These are phyloP conservation scores for Sminthurides aquaticus DNA, from an alignment of 2,888 invertebrate genomes.

Conservation along the genomic window DNA sequence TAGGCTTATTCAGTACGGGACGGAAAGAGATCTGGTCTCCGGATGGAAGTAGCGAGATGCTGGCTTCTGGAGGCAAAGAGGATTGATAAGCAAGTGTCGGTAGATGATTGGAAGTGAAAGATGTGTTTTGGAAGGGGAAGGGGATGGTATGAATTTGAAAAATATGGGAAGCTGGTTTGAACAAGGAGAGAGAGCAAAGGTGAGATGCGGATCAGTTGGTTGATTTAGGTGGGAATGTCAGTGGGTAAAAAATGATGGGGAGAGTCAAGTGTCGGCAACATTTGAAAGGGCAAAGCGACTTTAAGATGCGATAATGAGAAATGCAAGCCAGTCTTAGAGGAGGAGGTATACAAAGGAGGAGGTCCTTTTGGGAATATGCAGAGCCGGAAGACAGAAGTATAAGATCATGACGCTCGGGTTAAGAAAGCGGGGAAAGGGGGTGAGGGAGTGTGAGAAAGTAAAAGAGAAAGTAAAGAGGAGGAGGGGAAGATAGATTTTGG, in stretches of 20 bases:
- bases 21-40: too few species aligned
- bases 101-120: not conserved
- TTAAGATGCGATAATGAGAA: not conserved
- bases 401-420: too few species aligned
- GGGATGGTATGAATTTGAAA: not conserved
- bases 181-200: not conserved
- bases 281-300: not conserved
- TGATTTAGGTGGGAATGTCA: not conserved
- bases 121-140: not conserved
- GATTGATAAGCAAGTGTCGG: not conserved
- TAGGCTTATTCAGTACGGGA: too few species aligned
- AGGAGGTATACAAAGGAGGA: not conserved
- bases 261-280: not conserved
- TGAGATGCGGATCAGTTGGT: not conserved
- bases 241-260: not conserved
- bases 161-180: too few species aligned
- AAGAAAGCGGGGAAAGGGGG: too few species aligned
- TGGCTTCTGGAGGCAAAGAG: not conserved
- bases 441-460: too few species aligned
- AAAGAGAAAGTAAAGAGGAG: too few species aligned
- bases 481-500: slow-evolving; percentile 20
- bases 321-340: not conserved
- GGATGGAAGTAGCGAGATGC: not conserved
- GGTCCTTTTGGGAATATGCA: not conserved
- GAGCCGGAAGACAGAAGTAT: too few species aligned